phyloP scores from a whole-genome alignment of 2,888 invertebrate genomes.

The Aphodius granarius region DNA sequence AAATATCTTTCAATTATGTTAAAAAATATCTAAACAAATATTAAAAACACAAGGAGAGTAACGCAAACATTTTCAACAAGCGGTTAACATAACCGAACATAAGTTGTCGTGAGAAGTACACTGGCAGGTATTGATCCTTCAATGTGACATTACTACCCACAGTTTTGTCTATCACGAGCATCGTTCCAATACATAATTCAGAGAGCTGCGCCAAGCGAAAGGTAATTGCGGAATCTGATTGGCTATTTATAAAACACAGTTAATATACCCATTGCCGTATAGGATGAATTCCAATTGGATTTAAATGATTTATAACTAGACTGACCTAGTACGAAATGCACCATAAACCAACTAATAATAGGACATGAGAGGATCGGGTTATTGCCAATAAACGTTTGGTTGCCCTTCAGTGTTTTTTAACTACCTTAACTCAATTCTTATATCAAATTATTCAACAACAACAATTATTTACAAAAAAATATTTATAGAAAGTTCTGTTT shows the following conservation, averaged over 20 bases:
- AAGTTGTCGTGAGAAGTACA: not conserved
- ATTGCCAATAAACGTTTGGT: not conserved
- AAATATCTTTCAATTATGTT: too few species aligned
- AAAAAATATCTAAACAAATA: too few species aligned
- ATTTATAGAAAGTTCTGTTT: too few species aligned
- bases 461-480: too few species aligned
- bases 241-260: not conserved
- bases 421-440: too few species aligned
- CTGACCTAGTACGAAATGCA: not conserved
- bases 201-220: not conserved
- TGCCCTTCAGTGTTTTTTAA: not conserved
- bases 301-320: not conserved
- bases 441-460: too few species aligned
- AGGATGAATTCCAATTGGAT: not conserved
- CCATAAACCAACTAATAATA: not conserved
- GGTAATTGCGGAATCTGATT: not conserved
- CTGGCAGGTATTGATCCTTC: not conserved
- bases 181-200: not conserved
- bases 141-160: not conserved
- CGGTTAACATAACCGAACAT: not conserved
- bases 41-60: not conserved
- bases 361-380: not conserved
- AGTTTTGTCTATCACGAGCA: not conserved
- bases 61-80: not conserved
- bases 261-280: not conserved